These are phyloP conservation scores for Hemicrepidius hirtus DNA, from an alignment of 2,888 invertebrate species.

Conservation along the genomic window DNA sequence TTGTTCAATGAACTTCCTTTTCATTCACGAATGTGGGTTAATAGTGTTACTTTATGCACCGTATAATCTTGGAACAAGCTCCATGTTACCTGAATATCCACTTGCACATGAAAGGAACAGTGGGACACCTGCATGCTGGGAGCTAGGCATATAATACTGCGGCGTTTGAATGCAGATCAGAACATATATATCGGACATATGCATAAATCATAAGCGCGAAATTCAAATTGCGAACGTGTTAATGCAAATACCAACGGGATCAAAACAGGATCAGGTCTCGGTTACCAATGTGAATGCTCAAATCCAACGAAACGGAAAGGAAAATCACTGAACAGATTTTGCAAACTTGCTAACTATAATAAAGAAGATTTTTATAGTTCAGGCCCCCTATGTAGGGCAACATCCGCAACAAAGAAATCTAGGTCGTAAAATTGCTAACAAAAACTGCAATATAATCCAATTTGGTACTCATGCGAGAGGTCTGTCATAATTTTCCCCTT, in stretches of 20 bases:
- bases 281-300: not conserved
- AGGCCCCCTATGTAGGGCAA: conserved; percentile 6
- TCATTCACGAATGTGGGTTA: conserved; percentile 48
- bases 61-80: conserved; percentile 39
- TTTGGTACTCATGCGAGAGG: conserved; percentile 3
- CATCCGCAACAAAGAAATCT: conserved; percentile 16
- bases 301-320: not conserved
- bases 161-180: conserved; percentile 41
- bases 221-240: conserved; percentile 35
- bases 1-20: conserved; percentile 50
- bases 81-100: conserved; percentile 46
- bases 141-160: conserved; percentile 21
- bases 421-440: conserved; percentile 30
- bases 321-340: not conserved
- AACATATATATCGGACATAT: conserved; percentile 29
- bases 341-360: no score
- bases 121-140: conserved; percentile 46
- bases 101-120: conserved; percentile 52
- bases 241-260: conserved; percentile 28
- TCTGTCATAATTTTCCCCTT: conserved; percentile 25
- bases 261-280: conserved; percentile 10
- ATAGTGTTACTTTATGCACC: conserved; percentile 48
- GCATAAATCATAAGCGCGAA: conserved; percentile 32
- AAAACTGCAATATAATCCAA: conserved; percentile 36
- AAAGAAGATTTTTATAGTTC: not conserved